phyloP scores from a whole-genome alignment of 1,140 invertebrate genomes.

The Mylabris phalerata region DNA sequence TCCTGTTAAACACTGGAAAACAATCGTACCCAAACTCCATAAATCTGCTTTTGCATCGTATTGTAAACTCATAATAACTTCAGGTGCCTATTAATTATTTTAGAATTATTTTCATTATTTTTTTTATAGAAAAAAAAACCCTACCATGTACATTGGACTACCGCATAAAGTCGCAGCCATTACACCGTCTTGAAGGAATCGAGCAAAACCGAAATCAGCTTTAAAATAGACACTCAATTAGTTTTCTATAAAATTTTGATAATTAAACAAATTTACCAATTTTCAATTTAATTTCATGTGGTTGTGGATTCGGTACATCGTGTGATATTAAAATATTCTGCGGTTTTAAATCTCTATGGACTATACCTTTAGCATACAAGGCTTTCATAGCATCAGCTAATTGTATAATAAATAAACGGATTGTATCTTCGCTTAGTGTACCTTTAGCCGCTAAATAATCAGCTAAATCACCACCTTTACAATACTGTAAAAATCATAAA shows the following conservation, averaged over 20 bases:
- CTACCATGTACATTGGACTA: conserved; percentile 97
- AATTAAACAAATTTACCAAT: conserved; percentile 59
- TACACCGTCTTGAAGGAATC: conserved; percentile 95
- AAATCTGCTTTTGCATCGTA: conserved; percentile 99
- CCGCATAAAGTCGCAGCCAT: conserved; percentile 99
- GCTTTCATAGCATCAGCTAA: conserved; percentile 96
- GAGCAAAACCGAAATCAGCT: conserved; percentile 99
- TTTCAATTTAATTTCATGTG: conserved; percentile 90
- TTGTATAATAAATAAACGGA: conserved; percentile 89
- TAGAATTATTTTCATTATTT: too few species aligned
- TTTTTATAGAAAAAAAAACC: conserved; percentile 42
- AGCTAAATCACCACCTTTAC: conserved; percentile 97
- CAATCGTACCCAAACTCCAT: conserved; percentile 98
- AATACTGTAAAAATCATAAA: conserved; percentile 62
- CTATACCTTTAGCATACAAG: conserved; percentile 92
- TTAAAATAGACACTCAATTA: conserved; percentile 36
- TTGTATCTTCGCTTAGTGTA: conserved; percentile 94
- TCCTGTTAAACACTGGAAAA: conserved; percentile 97
- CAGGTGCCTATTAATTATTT: conserved; percentile 67
- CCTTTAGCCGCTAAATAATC: conserved; percentile 92
- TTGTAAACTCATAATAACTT: conserved; percentile 98
- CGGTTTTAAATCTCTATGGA: conserved; percentile 97
- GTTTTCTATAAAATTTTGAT: background rate
- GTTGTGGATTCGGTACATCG: conserved; percentile 70
- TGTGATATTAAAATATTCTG: conserved; percentile 93